These are phyloP conservation scores for Drosophila ogumai DNA, from an alignment of 1,140 invertebrate genomes.

Conservation along the genomic window DNA sequence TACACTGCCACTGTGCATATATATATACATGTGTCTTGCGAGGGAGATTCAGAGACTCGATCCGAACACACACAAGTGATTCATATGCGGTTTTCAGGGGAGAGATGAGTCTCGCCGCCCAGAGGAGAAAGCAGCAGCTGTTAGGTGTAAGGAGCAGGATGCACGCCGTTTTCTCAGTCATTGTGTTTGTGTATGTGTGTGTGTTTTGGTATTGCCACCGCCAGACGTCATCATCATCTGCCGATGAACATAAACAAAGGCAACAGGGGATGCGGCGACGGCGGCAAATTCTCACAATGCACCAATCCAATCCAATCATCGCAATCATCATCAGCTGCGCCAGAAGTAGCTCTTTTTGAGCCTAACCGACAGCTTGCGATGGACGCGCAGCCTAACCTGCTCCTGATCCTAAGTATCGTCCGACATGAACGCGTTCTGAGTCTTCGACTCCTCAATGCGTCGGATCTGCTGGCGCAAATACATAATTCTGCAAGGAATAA, in stretches of 20 bases:
- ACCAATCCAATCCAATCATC: slow-evolving; percentile 49
- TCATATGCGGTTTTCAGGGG: slow-evolving; percentile 6
- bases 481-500: slow-evolving; percentile 89
- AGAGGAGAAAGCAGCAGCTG: slow-evolving; percentile 16
- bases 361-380: slow-evolving; percentile 79
- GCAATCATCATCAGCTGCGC: slow-evolving; percentile 79
- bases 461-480: slow-evolving; percentile 96
- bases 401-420: slow-evolving; percentile 85
- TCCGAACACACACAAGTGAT: slow-evolving; percentile 40
- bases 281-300: slow-evolving; percentile 5
- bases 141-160: slow-evolving; percentile 36
- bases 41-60: slow-evolving; percentile 16
- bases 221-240: slow-evolving; percentile 19
- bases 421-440: slow-evolving; percentile 92
- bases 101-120: slow-evolving; percentile 22
- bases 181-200: slow-evolving; percentile 3
- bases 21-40: background rate
- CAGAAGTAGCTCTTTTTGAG: slow-evolving; percentile 77
- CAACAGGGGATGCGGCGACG: slow-evolving; percentile 16
- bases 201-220: slow-evolving; percentile 12
- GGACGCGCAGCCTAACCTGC: slow-evolving; percentile 79
- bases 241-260: slow-evolving; percentile 16
- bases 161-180: slow-evolving; percentile 35
- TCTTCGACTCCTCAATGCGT: slow-evolving; percentile 95
- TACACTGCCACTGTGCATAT: slow-evolving; percentile 21